These are phyloP conservation scores for Anguilla marmorata DNA, from an alignment of 2,797 vertebrate genomes.

Conservation along the genomic window DNA sequence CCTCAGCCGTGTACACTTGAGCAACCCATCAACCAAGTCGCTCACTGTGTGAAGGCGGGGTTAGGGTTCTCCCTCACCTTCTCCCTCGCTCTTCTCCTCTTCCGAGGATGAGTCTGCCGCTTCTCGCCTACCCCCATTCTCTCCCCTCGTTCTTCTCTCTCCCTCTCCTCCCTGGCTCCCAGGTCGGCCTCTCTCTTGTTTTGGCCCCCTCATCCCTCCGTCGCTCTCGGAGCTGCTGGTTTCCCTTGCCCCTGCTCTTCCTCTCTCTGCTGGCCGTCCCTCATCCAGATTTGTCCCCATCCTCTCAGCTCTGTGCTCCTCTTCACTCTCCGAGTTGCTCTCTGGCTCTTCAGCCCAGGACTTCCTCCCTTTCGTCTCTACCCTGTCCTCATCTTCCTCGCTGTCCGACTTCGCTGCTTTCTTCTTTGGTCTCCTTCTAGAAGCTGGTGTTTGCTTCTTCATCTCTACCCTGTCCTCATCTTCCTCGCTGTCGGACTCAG, in stretches of 20 bases:
- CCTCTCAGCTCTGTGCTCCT: constrained; percentile 43
- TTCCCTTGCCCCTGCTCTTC: constrained; percentile 14
- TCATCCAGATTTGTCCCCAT: constrained; percentile 44
- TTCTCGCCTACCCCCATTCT: neutral
- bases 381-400: neutral
- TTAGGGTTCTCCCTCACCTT: neutral
- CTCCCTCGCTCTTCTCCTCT: constrained; percentile 30
- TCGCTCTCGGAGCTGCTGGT: constrained; percentile 31
- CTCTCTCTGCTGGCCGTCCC: neutral
- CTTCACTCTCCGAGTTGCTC: constrained; percentile 25
- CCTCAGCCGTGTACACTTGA: no score
- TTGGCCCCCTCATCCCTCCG: neutral
- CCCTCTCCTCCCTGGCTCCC: neutral
- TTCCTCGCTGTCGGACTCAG: neutral
- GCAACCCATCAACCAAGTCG: no score
- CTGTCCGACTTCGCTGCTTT: constrained; percentile 40
- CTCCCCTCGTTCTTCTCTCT: constrained; percentile 23
- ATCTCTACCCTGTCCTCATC: no score
- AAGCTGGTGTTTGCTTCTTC: no score
- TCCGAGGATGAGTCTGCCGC: constrained; percentile 21
- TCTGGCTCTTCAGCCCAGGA: constrained; percentile 17
- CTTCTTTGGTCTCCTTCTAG: no score
- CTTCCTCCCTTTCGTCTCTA: neutral
- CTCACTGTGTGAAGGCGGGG: no score
- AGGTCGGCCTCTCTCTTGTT: neutral